A percentile compares a stretch with the other conserved stretches of the same genome.
Evolutionary conservation across 2,888 invertebrate species (phyloP).

Genomic region (Unio delphinus): DNA sequence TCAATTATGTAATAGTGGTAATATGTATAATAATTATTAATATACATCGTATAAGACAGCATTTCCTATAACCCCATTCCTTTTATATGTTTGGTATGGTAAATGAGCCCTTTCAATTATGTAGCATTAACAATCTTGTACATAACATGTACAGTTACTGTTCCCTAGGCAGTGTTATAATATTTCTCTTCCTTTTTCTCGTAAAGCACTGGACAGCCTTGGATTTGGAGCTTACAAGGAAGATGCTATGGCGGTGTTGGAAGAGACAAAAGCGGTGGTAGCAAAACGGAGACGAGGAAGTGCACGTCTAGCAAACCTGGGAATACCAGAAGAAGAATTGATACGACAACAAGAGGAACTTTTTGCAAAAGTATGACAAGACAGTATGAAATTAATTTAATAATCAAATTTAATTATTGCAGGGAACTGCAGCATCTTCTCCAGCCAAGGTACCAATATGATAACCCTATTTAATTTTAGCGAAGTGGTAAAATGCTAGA

Average conservation of each 20-base stretch:
- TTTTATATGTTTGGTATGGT: no score
- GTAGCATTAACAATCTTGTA: no score
- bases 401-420: neutral
- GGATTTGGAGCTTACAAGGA: conserved; percentile 95
- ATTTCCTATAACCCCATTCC: no score
- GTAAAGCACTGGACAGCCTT: conserved; percentile 84
- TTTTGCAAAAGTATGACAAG: conserved; percentile 83
- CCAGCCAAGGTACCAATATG: no score
- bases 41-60: no score
- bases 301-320: conserved; percentile 95
- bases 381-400: neutral
- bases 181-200: conserved; percentile 24
- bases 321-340: conserved; percentile 98
- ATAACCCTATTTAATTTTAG: no score
- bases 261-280: conserved; percentile 97
- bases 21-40: no score
- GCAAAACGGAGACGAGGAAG: conserved; percentile 93
- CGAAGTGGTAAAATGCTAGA: no score
- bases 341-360: conserved; percentile 96
- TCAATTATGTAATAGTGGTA: no score
- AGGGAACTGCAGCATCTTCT: neutral
- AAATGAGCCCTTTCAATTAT: no score
- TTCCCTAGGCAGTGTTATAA: neutral
- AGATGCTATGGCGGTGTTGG: conserved; percentile 94
- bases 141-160: no score